These are phyloP conservation scores for Drosophila rellima DNA, from an alignment of 2,888 invertebrate species.

Conservation along the genomic window DNA sequence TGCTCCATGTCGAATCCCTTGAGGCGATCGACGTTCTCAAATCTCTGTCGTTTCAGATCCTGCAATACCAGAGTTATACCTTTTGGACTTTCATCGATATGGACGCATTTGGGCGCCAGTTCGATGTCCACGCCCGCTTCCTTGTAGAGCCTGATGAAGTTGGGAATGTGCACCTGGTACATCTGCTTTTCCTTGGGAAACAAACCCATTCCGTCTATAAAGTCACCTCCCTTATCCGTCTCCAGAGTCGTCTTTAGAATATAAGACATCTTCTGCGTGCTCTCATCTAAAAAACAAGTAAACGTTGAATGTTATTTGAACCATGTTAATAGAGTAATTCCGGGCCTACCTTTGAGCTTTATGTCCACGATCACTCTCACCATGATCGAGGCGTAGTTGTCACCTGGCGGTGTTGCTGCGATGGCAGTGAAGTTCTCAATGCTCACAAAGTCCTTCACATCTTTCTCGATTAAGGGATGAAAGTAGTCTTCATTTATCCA, in stretches of 20 bases:
- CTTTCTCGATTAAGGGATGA: conserved; percentile 61
- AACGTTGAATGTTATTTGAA: not conserved
- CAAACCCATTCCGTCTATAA: conserved; percentile 64
- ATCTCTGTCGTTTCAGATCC: conserved; percentile 69
- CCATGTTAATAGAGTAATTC: not conserved
- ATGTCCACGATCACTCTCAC: conserved; percentile 75
- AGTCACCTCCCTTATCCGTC: conserved; percentile 41
- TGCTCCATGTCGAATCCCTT: conserved; percentile 80
- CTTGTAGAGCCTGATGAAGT: conserved; percentile 71
- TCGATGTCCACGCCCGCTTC: conserved; percentile 66
- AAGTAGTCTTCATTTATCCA: conserved; percentile 79
- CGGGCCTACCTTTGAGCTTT: conserved; percentile 64
- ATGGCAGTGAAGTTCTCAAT: conserved; percentile 63
- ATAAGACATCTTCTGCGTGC: conserved; percentile 62
- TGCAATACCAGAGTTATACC: conserved; percentile 75
- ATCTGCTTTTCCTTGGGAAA: conserved; percentile 81
- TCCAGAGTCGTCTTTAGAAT: conserved; percentile 78
- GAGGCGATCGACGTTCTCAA: conserved; percentile 73
- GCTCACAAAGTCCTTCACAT: conserved; percentile 55
- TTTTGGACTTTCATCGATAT: conserved; percentile 62
- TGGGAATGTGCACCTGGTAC: conserved; percentile 73
- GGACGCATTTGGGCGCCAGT: conserved; percentile 73
- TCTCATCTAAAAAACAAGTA: conserved; percentile 49
- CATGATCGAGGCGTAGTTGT: conserved; percentile 83
- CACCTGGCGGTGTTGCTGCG: conserved; percentile 81